phyloP scores from a whole-genome alignment of 2,888 invertebrate genomes.

The Reticulitermes lucifugus region DNA sequence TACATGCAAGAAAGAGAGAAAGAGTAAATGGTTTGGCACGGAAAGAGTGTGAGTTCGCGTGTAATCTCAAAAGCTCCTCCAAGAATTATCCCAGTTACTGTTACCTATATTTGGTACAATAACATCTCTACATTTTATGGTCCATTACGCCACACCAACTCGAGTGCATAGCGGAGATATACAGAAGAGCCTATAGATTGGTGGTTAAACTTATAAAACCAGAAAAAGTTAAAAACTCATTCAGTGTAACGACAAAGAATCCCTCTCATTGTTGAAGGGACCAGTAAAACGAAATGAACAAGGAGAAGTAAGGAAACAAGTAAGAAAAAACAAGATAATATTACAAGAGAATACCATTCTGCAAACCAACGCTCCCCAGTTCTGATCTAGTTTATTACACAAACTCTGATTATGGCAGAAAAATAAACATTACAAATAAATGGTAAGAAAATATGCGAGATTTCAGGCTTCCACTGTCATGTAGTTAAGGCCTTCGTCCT shows the following conservation, averaged over 20 bases:
- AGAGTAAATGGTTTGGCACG: background rate
- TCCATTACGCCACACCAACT: background rate
- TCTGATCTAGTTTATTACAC: too few species aligned
- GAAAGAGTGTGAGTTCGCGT: background rate
- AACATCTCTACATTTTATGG: background rate
- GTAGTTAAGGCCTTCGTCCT: too few species aligned
- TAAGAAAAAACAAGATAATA: too few species aligned
- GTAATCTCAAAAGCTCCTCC: background rate
- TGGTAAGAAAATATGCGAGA: too few species aligned
- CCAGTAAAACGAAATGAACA: background rate
- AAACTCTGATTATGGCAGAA: too few species aligned
- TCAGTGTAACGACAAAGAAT: background rate
- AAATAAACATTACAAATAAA: too few species aligned
- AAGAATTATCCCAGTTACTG: background rate
- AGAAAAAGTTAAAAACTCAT: background rate
- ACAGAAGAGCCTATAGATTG: background rate
- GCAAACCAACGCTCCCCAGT: too few species aligned
- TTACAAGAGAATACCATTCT: too few species aligned
- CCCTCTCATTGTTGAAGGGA: too few species aligned
- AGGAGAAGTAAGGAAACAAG: background rate
- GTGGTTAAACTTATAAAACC: background rate
- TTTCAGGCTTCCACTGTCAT: too few species aligned
- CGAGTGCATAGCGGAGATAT: background rate
- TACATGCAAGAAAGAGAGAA: background rate
- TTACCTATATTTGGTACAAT: background rate